Base-by-base conservation (phyloP, 2,888 invertebrate genomes). In the Gasteruption jaculator region DNA sequence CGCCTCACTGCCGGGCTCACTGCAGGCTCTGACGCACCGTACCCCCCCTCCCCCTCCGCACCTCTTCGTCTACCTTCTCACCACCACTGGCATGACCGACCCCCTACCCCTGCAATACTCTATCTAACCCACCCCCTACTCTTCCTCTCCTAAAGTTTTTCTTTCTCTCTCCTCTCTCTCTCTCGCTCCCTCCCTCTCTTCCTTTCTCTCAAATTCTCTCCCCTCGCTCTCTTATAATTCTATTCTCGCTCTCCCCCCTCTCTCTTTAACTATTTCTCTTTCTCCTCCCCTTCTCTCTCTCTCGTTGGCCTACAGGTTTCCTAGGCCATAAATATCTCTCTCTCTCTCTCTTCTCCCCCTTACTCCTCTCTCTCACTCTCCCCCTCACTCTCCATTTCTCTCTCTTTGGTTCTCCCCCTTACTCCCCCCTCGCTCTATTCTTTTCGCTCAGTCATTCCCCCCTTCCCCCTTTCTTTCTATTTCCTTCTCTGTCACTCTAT, bases 1-100 rank as follows among this genome's bases (percentile, higher is more conserved):
- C 63, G 63, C 64, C 65, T 65, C 64, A 66, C 66, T 66, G 65
- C 66, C 62, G 66, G 64, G 66, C 65, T 66, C 66, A 65, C 65
- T 66, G 66, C 66, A 67, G 65, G 58, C 62, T 60, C 61, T 65
- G 66, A 65, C 66, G 66, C 65, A 67, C 65, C 66, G 60, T 53
- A 55, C 56, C 62, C 61, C 55, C 58, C 58, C 46, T 50, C 35
- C 41, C 53, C 53, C 50, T 49, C 52, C 50, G 50, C 43, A 47
- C 39, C 26, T 21, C 44, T 43, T 45, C 48, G 46, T 41, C 50
- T 46, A 45, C 43, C 48, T 45, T 27, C 15, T 45, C 45, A 41
- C 41, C 48, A 37, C 48, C 50, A 46, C 45, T 45, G 39, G 42
- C 48, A 39, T 49, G 38, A 40, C 52, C 46, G 42, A 40, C 56